Evolutionary conservation across 2,797 vertebrate species (phyloP).

Genomic region (Helarctos malayanus): DNA sequence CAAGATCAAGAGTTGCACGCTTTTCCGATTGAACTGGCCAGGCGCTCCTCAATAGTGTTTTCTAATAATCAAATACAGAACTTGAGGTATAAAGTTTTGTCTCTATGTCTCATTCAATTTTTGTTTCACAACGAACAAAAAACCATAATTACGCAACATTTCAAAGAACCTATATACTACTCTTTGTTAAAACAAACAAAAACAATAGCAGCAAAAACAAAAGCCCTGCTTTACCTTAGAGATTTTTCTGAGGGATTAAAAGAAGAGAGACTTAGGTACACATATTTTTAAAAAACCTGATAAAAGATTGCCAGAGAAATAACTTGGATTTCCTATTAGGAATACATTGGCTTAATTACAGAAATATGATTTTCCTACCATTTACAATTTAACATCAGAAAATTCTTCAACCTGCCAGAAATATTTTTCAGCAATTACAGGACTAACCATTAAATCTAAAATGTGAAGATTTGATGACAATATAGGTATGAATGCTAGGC

Average conservation of each 20-base stretch:
- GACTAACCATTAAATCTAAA: not conserved
- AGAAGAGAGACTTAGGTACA: slow-evolving; percentile 86
- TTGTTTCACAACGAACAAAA: slow-evolving; percentile 80
- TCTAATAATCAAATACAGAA: slow-evolving; percentile 59
- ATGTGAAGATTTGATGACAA: not conserved
- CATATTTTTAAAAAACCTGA: slow-evolving; percentile 83
- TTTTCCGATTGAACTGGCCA: not conserved
- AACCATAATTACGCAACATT: slow-evolving; percentile 84
- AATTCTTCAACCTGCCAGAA: not conserved
- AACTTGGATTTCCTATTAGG: slow-evolving; percentile 86
- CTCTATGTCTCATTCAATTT: slow-evolving; percentile 82
- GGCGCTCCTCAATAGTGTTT: not conserved
- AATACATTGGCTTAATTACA: slow-evolving; percentile 44
- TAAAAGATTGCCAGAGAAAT: slow-evolving; percentile 86
- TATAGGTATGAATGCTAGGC: not conserved
- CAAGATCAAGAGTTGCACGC: not conserved
- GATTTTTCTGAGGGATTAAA: slow-evolving; percentile 86
- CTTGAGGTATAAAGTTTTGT: slow-evolving; percentile 56
- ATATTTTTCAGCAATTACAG: not conserved
- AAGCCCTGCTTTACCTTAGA: slow-evolving; percentile 83
- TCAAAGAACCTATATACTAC: slow-evolving; percentile 85
- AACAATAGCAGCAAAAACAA: not conserved
- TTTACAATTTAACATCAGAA: not conserved
- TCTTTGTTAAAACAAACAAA: slow-evolving; percentile 70
- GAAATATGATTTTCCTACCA: not conserved